Evolutionary conservation across 1,140 invertebrate genomes (phyloP), one percentile per base, ranked within the genome.

Genomic region (Scaptomyza graminum): DNA sequence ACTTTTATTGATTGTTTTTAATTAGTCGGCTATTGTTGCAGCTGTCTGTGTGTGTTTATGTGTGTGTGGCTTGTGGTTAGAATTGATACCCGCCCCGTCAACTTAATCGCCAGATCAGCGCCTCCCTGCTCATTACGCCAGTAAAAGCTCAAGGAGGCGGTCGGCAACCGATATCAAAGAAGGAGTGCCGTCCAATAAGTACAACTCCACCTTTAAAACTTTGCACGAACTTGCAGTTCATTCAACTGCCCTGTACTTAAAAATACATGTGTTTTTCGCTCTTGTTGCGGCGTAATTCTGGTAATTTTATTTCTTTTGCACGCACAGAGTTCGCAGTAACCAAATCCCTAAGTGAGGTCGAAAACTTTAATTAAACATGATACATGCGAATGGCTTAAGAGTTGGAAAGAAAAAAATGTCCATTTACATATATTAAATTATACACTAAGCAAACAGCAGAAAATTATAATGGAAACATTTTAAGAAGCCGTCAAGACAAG

Each of bases 1-100:
- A 41, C 67, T 64, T 64, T 85, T 87, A 85, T 87, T 85, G 82
- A 85, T 85, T 85, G 82, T 85, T 85, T 85, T 85, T 85, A 85
- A 85, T 85, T 85, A 85, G 82, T 87, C 34, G 70, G 47, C 41
- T 50, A 44, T 49, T 54, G 66, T 69, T 28, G 39, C 25, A 46
- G 18, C 18, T 22, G 0, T 22, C 18, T 1, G 7, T 6, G 28
- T 31, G 28, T 28, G 6, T 28, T 1, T 28, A 4, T 28, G 28
- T 28, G 28, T 34, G 31, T 9, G 31, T 34, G 31, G 9, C 50
- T 46, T 70, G 67, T 22, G 67, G 56, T 55, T 62, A 82, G 82
- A 64, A 76, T 52, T 18, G 76, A 41, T 56, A 54, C 54, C 18
- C 68, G 73, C 81, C 73, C 72, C 54, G 6, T 55, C 25, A n/a